These are phyloP conservation scores for Odocoileus virginianus DNA, from an alignment of 2,113 vertebrate genomes.

Conservation along the genomic window DNA sequence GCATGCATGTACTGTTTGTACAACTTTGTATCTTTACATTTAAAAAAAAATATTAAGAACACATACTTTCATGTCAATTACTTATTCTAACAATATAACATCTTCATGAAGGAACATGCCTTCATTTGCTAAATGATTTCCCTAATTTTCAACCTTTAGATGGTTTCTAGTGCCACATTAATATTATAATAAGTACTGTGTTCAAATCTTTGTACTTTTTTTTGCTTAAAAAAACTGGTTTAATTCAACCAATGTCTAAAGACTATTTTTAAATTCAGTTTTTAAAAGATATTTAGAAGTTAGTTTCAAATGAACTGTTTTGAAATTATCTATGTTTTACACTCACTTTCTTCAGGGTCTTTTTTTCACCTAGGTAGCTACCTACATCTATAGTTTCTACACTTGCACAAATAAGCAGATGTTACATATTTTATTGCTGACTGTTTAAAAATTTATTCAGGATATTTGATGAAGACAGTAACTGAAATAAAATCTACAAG, in stretches of 20 bases:
- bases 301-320: neutral
- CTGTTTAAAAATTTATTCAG: neutral
- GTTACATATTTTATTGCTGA: neutral
- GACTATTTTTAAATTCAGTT: neutral
- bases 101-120: neutral
- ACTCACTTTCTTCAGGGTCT: neutral
- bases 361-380: neutral
- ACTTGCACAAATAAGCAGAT: neutral
- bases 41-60: neutral
- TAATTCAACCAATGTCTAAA: neutral
- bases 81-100: neutral
- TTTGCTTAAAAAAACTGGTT: neutral
- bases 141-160: neutral
- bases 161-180: neutral
- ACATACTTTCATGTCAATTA: neutral
- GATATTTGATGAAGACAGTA: neutral
- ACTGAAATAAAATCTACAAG: neutral
- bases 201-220: neutral
- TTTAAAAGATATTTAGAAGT: neutral
- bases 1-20: neutral
- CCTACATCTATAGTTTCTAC: neutral
- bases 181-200: neutral
- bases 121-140: neutral
- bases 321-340: neutral
- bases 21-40: neutral